Base-by-base conservation (phyloP, 1,140 invertebrate genomes). In the Heliconius melpomene region DNA sequence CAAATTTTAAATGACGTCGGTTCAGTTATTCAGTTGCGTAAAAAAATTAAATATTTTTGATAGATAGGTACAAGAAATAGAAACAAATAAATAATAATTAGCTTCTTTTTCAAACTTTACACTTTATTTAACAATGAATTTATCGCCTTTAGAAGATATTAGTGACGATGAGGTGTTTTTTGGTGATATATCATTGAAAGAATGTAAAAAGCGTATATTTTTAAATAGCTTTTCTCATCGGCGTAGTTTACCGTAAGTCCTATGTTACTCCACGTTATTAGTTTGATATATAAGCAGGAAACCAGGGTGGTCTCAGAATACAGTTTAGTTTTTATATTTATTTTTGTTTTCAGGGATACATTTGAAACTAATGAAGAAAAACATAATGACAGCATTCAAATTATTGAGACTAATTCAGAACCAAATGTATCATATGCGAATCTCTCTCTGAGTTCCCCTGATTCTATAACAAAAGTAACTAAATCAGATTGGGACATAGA, bases 321-420 rank as follows among this genome's bases (percentile, higher is more conserved):
- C 32, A 36, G 32, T 7, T 7, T 36, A 36, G 32, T 36, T 36
- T 36, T 36, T 36, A 23, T 23, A 9, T 16, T 66, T 11, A 26
- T 66, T 66, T 16, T 66, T 66, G n/a, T 29, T 66, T 66, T 23
- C 26, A 66, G 60, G 9, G 60, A 26, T 13, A 66, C 60, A 3
- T 26, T 26, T 66, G 9, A 29, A 29, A 66, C 23, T 26, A 66
- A 5, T 13, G 16, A 16, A 26, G 60, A 66, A 66, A 16, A 79
- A 72, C 72, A 78, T 78, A 72, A 80, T 50, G 75, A 86, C 18
- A 81, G 71, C 73, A 46, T 88, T 26, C 87, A 83, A 86, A 85
- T 93, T 74, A 89, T 93, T 77, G 86, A 90, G 86, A 85, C 85
- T 72, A 85, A 86, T 80, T 92, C 91, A 16, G 86, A 89, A 78